These are phyloP conservation scores for Hydrozoanthus tunicans DNA, from an alignment of 64 coral and sea anemone genomes.

Conservation along the genomic window DNA sequence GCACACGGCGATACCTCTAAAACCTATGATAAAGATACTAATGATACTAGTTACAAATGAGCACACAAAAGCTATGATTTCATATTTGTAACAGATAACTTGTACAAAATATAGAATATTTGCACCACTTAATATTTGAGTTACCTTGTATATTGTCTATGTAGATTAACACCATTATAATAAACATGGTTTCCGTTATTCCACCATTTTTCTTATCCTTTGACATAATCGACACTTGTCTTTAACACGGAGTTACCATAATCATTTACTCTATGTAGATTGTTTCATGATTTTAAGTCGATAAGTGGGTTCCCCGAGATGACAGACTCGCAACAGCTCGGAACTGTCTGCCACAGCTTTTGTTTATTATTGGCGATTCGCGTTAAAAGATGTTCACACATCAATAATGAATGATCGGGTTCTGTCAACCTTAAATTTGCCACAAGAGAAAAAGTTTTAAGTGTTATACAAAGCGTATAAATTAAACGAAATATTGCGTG, in stretches of 20 bases:
- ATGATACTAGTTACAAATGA: too few species aligned
- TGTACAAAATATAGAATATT: neutral
- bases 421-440: neutral
- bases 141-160: neutral
- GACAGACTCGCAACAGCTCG: neutral
- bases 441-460: neutral
- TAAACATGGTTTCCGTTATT: neutral
- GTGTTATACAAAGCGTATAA: too few species aligned
- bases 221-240: neutral
- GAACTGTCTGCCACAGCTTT: neutral
- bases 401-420: neutral
- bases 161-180: neutral
- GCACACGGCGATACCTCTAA: neutral
- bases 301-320: neutral
- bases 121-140: neutral
- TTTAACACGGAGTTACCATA: neutral
- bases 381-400: slow-evolving; percentile 26
- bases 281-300: neutral
- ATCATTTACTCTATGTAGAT: neutral
- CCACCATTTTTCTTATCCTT: neutral
- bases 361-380: neutral
- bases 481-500: too few species aligned
- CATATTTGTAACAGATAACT: neutral
- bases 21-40: neutral
- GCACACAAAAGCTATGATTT: neutral